Conservation (phyloP, 2,113 vertebrate genomes). For the Paedocypris sp. region DNA sequence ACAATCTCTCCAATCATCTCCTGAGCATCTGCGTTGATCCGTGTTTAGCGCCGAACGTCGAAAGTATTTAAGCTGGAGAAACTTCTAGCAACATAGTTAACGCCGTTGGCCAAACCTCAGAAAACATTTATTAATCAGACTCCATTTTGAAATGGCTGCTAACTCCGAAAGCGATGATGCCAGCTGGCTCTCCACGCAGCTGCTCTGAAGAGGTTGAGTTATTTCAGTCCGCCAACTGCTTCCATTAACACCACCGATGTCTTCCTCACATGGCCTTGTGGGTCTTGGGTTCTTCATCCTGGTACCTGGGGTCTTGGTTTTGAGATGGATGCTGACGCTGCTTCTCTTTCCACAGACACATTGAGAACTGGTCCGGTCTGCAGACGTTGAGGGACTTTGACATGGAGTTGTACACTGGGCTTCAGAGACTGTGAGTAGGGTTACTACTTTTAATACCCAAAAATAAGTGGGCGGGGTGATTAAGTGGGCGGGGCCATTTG, state of each 20-base stretch:
- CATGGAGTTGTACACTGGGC: constrained; percentile 87
- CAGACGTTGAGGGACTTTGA: constrained; percentile 72
- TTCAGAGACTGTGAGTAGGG: constrained; percentile 89
- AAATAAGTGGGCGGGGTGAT: too few relatives aligned
- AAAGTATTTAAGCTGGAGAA: neutral
- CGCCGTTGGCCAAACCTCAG: constrained; percentile 13
- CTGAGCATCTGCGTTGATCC: neutral
- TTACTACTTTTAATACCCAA: too few relatives aligned
- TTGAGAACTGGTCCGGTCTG: constrained; percentile 87
- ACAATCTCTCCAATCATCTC: neutral
- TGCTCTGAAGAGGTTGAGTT: constrained; percentile 4
- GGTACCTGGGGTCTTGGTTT: neutral
- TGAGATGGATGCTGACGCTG: neutral
- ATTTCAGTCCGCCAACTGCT: constrained; percentile 4
- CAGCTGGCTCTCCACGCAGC: constrained; percentile 24
- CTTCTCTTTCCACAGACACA: constrained; percentile 66
- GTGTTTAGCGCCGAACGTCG: neutral
- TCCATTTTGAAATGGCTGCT: constrained; percentile 6
- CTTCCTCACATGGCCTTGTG: too few relatives aligned
- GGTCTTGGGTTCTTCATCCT: neutral
- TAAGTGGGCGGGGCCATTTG: too few relatives aligned
- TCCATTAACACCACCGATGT: too few relatives aligned
- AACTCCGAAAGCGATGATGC: constrained; percentile 8
- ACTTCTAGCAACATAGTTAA: constrained; percentile 12
- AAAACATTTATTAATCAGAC: constrained; percentile 30